Evolutionary conservation across 2,797 vertebrate genomes (phyloP).

Genomic region (Pantherophis alleghaniensis): DNA sequence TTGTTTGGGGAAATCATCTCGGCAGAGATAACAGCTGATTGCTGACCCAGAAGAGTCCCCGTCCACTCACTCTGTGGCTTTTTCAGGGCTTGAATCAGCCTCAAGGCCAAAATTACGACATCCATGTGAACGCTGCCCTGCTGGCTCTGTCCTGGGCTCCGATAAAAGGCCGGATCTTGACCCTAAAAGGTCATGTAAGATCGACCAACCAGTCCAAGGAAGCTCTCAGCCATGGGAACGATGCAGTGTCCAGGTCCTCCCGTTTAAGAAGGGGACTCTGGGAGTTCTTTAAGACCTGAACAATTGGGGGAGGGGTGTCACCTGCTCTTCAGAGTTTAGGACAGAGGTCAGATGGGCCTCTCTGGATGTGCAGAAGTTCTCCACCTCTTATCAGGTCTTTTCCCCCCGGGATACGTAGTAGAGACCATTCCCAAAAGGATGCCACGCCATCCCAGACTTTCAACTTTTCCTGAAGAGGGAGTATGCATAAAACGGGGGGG

Average conservation of each 20-base stretch:
- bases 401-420: constrained; percentile 21
- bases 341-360: constrained; percentile 34
- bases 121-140: rapidly evolving
- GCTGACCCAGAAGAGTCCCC: too few relatives aligned
- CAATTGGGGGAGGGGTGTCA: neutral
- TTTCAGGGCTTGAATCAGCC: too few relatives aligned
- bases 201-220: neutral
- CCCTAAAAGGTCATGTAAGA: too few relatives aligned
- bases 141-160: neutral
- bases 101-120: neutral
- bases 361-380: constrained; percentile 22
- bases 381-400: constrained; percentile 7
- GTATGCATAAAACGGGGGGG: neutral
- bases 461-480: neutral
- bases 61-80: too few relatives aligned
- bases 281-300: neutral
- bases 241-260: neutral
- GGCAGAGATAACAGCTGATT: neutral
- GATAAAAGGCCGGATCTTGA: neutral
- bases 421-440: constrained; percentile 7
- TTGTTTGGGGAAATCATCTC: neutral
- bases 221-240: neutral
- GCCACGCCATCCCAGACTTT: constrained; percentile 9
- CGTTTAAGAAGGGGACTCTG: neutral
- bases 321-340: constrained; percentile 41